These are phyloP conservation scores for Corythornis madagascariensis DNA, from an alignment of 2,113 vertebrate genomes.

Conservation along the genomic window DNA sequence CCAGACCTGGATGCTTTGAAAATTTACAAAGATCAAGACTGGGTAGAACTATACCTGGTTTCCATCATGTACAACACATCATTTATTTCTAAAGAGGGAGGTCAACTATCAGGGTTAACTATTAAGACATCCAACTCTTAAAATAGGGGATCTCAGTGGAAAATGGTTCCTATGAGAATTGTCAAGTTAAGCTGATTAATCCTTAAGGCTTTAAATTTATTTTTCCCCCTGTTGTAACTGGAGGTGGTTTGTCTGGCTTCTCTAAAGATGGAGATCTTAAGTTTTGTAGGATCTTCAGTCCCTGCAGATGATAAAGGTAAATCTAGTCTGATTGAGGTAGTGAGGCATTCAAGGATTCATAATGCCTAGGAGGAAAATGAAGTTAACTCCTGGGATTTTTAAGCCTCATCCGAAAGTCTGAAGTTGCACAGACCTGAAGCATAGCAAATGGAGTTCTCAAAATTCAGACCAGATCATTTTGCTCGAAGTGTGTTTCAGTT, in stretches of 20 bases:
- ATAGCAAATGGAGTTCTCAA: not conserved
- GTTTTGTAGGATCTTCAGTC: not conserved
- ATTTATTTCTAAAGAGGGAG: not conserved
- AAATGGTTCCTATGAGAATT: not conserved
- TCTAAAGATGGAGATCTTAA: not conserved
- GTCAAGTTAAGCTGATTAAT: not conserved
- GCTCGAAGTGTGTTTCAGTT: not conserved
- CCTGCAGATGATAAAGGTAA: not conserved
- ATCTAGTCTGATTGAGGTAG: not conserved
- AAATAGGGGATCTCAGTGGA: not conserved
- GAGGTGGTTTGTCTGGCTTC: not conserved
- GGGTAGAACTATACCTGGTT: not conserved
- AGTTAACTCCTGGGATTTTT: not conserved
- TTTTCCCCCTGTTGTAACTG: not conserved
- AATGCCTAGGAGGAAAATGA: not conserved
- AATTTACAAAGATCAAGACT: not conserved
- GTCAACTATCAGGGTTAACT: not conserved
- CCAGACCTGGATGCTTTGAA: not conserved
- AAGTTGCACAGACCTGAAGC: not conserved
- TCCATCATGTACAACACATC: not conserved
- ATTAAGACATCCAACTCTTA: not conserved
- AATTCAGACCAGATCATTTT: not conserved
- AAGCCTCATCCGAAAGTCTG: not conserved
- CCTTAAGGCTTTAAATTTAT: not conserved
- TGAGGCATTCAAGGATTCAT: not conserved